Percentiles rank a stretch among this genome's conserved stretches.
phyloP scores from a whole-genome alignment of 2,113 vertebrate genomes.

The Maccullochella peelii region DNA sequence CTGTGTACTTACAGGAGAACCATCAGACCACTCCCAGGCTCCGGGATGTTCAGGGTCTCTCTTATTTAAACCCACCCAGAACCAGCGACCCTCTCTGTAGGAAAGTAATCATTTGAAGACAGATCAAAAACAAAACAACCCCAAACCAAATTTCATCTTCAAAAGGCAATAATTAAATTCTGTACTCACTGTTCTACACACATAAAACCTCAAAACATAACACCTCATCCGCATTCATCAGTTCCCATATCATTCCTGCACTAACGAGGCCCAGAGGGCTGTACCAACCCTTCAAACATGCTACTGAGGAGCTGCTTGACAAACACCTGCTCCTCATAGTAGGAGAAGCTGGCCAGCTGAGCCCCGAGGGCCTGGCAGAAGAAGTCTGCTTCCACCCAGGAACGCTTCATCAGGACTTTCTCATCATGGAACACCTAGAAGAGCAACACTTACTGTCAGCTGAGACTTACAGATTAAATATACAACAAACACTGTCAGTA shows the following conservation, averaged over 20 bases:
- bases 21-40: constrained; percentile 94
- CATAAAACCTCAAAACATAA: constrained; percentile 12
- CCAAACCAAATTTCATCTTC: constrained; percentile 1
- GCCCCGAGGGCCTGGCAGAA: constrained; percentile 94
- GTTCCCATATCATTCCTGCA: constrained; percentile 23
- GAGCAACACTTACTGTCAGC: constrained; percentile 37
- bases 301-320: constrained; percentile 88
- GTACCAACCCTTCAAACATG: constrained; percentile 92
- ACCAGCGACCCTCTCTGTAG: constrained; percentile 87
- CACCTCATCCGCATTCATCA: neutral
- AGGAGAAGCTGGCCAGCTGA: constrained; percentile 93
- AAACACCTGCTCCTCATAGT: constrained; percentile 91
- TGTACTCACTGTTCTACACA: neutral
- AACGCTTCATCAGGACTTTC: constrained; percentile 93
- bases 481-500: neutral
- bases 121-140: constrained; percentile 1
- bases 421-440: constrained; percentile 94
- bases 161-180: constrained; percentile 2
- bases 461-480: neutral
- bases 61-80: constrained; percentile 97
- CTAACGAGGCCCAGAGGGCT: constrained; percentile 34
- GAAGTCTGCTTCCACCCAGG: constrained; percentile 92
- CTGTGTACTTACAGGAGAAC: constrained; percentile 87
- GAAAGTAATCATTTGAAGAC: constrained; percentile 1
- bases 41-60: constrained; percentile 86